phyloP scores from a whole-genome alignment of 2,797 vertebrate species.

The Halcyon chelicuti region DNA sequence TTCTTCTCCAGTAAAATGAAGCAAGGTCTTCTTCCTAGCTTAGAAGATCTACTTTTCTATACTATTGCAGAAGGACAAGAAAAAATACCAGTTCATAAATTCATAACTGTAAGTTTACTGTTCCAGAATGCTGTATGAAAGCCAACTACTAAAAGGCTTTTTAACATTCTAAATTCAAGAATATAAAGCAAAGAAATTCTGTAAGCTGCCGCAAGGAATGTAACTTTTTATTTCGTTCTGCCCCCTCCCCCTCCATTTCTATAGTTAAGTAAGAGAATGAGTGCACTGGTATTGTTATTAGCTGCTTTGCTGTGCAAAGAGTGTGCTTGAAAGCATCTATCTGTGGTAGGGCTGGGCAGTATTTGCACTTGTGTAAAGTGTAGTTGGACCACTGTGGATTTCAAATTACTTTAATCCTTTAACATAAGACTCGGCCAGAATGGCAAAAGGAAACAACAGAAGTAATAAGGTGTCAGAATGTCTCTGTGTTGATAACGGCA shows the following conservation, averaged over 20 bases:
- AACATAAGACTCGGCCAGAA: neutral
- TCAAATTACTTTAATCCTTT: neutral
- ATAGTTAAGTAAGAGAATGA: neutral
- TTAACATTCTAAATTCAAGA: neutral
- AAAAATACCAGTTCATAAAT: slow-evolving; percentile 98
- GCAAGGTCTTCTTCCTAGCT: slow-evolving; percentile 92
- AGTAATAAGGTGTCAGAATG: neutral
- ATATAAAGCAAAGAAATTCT: neutral
- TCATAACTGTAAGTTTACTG: slow-evolving; percentile 91
- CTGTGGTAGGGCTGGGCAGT: neutral
- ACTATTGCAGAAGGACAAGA: slow-evolving; percentile 98
- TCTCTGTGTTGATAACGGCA: neutral
- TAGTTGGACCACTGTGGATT: neutral
- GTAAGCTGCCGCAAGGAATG: neutral
- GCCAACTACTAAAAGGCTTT: neutral
- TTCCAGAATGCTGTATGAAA: neutral
- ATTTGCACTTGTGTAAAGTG: neutral
- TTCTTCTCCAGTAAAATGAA: slow-evolving; percentile 88
- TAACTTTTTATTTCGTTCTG: neutral
- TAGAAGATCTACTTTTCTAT: slow-evolving; percentile 98
- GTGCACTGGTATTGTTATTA: neutral
- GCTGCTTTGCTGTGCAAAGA: neutral
- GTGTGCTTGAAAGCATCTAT: neutral
- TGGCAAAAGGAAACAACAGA: neutral
- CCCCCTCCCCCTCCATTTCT: neutral